Percentiles rank a stretch among this genome's conserved stretches.
Evolutionary conservation across 1,140 invertebrate species (phyloP).

Genomic region (Drosophila malerkotliana): DNA sequence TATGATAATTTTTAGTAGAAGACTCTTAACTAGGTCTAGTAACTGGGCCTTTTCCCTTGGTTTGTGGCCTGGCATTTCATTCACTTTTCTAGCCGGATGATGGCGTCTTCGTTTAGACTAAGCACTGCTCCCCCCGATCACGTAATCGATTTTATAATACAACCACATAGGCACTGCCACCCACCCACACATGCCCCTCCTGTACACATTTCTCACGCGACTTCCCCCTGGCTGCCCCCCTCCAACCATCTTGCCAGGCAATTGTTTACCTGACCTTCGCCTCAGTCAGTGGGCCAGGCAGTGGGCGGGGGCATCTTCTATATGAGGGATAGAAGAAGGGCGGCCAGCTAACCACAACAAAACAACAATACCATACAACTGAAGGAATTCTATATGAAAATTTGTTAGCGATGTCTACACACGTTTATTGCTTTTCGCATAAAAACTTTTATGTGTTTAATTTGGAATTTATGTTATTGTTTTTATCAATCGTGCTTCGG

Average conservation of each 20-base stretch:
- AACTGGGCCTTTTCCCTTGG: not conserved
- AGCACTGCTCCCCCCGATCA: slow-evolving; percentile 52
- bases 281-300: slow-evolving; percentile 21
- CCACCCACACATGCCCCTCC: not conserved
- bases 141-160: slow-evolving; percentile 80
- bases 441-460: slow-evolving; percentile 79
- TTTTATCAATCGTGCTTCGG: slow-evolving; percentile 66
- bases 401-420: slow-evolving; percentile 65
- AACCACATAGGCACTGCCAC: slow-evolving; percentile 7
- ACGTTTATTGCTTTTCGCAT: slow-evolving; percentile 72
- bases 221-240: not conserved
- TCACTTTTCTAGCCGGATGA: slow-evolving; percentile 57
- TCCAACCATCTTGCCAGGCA: not conserved
- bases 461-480: slow-evolving; percentile 80
- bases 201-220: slow-evolving; percentile 9
- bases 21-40: slow-evolving; percentile 19
- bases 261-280: slow-evolving; percentile 80
- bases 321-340: slow-evolving; percentile 47
- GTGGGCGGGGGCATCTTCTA: slow-evolving; percentile 13
- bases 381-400: slow-evolving; percentile 40
- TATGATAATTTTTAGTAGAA: too few species aligned
- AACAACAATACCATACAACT: slow-evolving; percentile 9
- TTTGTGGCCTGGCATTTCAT: slow-evolving; percentile 24
- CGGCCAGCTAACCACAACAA: slow-evolving; percentile 7
- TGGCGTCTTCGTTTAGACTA: slow-evolving; percentile 63